Evolutionary conservation across 2,113 vertebrate species (phyloP), one percentile per base, ranked within the genome.

Genomic region (Cololabis saira): DNA sequence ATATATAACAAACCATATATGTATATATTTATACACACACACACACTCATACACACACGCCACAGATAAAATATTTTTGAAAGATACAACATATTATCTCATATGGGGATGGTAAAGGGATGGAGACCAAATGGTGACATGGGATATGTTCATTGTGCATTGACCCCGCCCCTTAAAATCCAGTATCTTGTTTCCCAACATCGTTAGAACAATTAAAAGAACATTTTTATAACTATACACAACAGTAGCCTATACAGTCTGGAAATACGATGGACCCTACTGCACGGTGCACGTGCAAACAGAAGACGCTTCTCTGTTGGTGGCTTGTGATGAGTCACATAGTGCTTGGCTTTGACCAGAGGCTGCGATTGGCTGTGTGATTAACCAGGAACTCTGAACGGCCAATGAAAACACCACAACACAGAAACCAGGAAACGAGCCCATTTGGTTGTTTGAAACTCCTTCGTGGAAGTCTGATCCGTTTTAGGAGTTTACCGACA

Each of bases 1-100:
- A 92, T 91, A 92, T 92, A 88, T 92, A 93, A 92, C 91, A 93
- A 91, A 92, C 89, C 73, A 89, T 88, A 88, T 87, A 85, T 86
- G 78, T 83, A 84, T 75, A 70, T 80, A 24, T 74, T 41, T 80
- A 67, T 64, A 74, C 43, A 69, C 51, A 66, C 18, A 70, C 50
- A 53, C 51, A 54, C 16, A 22, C 33, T 54, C 45, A 53, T 56
- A 69, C 63, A 69, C 55, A 67, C 40, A 70, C 60, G 53, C 87
- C 89, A 92, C 91, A 92, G 89, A 86, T 92, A 91, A 92, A 89
- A 91, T 93, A 92, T 87, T 91, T 89, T 90, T 86, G 76, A 91
- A 87, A 91, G 88, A 80, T 91, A 92, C 89, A 92, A 92, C 89
- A 90, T 90, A 91, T 92, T 89, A 89, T 93, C 89, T 91, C 81